Evolutionary conservation across 2,113 vertebrate species (phyloP).

Genomic region (Uria aalge): DNA sequence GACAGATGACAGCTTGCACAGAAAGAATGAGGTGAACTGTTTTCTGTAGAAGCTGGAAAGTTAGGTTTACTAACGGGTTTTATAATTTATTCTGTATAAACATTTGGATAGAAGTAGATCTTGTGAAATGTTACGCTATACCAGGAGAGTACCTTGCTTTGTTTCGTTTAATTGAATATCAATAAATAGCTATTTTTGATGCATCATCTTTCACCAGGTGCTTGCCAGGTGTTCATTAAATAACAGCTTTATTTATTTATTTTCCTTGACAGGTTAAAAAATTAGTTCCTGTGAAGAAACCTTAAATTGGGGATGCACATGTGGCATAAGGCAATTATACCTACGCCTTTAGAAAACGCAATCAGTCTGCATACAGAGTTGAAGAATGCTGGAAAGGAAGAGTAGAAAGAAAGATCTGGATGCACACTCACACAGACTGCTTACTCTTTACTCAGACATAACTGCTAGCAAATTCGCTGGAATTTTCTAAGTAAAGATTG

Average conservation of each 20-base stretch:
- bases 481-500: neutral
- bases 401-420: neutral
- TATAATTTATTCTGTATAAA: slow-evolving; percentile 47
- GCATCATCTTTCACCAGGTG: neutral
- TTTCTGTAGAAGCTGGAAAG: slow-evolving; percentile 46
- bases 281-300: slow-evolving; percentile 5
- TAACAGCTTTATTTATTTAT: slow-evolving; percentile 23
- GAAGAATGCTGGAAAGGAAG: neutral
- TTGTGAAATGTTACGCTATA: slow-evolving; percentile 23
- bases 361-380: neutral
- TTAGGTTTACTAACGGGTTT: slow-evolving; percentile 12
- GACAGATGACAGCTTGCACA: slow-evolving; percentile 1
- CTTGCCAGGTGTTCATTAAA: slow-evolving; percentile 24
- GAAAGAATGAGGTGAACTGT: slow-evolving; percentile 29
- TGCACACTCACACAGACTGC: neutral
- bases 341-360: neutral
- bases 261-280: slow-evolving; percentile 10
- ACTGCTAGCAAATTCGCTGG: neutral
- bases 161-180: slow-evolving; percentile 47
- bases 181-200: slow-evolving; percentile 11
- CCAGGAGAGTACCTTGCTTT: neutral
- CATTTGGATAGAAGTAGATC: neutral
- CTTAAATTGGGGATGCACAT: neutral
- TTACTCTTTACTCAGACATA: neutral
- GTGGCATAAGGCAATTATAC: neutral